phyloP scores from a whole-genome alignment of 2,797 vertebrate species.

The Melanotaenia boesemani region DNA sequence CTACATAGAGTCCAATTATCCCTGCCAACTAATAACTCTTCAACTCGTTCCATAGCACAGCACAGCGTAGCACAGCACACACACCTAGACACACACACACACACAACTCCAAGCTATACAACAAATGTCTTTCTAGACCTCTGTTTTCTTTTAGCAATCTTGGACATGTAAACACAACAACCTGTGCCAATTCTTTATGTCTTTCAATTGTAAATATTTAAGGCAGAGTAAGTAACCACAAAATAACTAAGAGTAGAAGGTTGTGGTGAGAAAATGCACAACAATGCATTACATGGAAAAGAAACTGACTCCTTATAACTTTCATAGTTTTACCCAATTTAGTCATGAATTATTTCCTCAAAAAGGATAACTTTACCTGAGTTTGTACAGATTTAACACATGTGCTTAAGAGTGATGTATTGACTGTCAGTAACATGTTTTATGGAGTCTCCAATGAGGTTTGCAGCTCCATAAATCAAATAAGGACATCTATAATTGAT shows the following conservation, averaged over 20 bases:
- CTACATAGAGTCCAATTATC: constrained; percentile 85
- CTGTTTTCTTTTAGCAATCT: constrained; percentile 22
- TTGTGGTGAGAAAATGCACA: not conserved
- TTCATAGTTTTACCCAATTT: not conserved
- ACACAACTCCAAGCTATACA: constrained; percentile 25
- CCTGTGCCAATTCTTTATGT: not conserved
- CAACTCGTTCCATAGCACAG: constrained; percentile 47
- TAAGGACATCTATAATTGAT: not conserved
- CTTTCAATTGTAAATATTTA: not conserved
- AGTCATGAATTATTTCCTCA: not conserved
- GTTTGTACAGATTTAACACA: not conserved
- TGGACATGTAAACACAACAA: not conserved
- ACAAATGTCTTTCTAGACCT: constrained; percentile 22
- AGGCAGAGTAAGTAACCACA: constrained; percentile 17
- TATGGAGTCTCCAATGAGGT: not conserved
- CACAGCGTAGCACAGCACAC: constrained; percentile 16
- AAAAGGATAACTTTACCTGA: not conserved
- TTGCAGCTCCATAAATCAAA: not conserved
- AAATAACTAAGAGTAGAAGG: not conserved
- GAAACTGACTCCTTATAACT: not conserved
- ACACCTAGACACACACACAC: constrained; percentile 25
- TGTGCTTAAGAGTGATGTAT: not conserved
- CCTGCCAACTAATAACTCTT: constrained; percentile 79
- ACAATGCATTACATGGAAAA: not conserved
- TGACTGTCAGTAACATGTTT: not conserved